Evolutionary conservation across 1,140 invertebrate species (phyloP), one percentile per base, ranked within the genome.

Genomic region (Oryzaephilus surinamensis): DNA sequence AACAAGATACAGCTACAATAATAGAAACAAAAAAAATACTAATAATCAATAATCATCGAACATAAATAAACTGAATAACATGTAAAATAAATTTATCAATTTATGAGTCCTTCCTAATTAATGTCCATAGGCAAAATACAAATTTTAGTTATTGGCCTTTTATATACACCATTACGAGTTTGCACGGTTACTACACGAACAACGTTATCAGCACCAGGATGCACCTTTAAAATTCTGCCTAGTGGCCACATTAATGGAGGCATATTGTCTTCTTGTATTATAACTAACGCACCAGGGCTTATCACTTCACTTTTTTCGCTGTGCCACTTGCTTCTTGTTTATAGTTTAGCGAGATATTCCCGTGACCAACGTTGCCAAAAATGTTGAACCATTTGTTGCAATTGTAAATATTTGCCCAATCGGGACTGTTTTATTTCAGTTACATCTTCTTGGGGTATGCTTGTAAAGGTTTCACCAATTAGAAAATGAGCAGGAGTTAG

Each of bases 291-390:
- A 13, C 55, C 61, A 12, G 11, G 17, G 7, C 23, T n/a, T n/a
- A 27, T 7, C 7, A 19, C 12, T 16, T n/a, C 11, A 12, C 13
- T 37, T 44, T 28, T 51, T 14, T 6, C 14, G 13, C 11, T 18
- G 6, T 28, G 29, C 52, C 58, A 59, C 38, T 61, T 61, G 7
- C 16, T 7, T 11, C 51, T 24, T n/a, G 21, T 29, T 44, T 61
- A 52, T 2, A 63, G 38, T 2, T 27, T 48, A 17, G 42, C 29
- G 10, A 63, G 30, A 49, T 61, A 64, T 32, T 63, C 59, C 7
- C 16, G 1, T 12, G 26, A 32, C 50, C 56, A 60, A 2, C 55
- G 24, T 41, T 50, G 52, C 59, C 61, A 65, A 35, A 61, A 62
- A 8, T 51, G 41, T 39, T 62, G 57, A 7, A 41, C 27, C 12